These are phyloP conservation scores for Ophion slaviceki DNA, from an alignment of 2,888 invertebrate genomes.

Conservation along the genomic window DNA sequence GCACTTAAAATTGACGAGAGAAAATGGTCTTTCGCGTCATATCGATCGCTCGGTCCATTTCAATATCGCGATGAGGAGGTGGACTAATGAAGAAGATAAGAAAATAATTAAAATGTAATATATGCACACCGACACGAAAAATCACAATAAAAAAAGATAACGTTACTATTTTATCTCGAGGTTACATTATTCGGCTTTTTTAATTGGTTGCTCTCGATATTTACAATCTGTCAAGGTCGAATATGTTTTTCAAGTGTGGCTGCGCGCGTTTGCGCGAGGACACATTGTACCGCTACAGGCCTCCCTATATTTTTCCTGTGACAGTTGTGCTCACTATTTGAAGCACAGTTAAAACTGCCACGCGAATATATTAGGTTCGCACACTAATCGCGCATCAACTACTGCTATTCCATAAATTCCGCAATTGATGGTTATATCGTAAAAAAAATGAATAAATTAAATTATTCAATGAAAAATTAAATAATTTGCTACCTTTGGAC, in stretches of 20 bases:
- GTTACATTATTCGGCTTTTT: slow-evolving; percentile 39
- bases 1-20: slow-evolving; percentile 11
- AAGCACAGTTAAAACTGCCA: too few relatives aligned
- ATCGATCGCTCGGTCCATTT: slow-evolving; percentile 27
- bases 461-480: too few relatives aligned
- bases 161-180: slow-evolving; percentile 81
- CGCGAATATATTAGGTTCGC: too few relatives aligned
- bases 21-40: slow-evolving; percentile 12
- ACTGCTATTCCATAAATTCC: too few relatives aligned
- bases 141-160: slow-evolving; percentile 79
- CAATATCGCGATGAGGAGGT: slow-evolving; percentile 24
- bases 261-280: background rate
- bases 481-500: too few relatives aligned
- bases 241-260: background rate
- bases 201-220: background rate
- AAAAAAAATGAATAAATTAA: too few relatives aligned
- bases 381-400: too few relatives aligned
- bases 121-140: slow-evolving; percentile 79
- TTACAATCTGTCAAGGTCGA: background rate
- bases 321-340: too few relatives aligned
- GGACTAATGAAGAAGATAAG: slow-evolving; percentile 14
- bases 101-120: slow-evolving; percentile 78
- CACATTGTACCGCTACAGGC: background rate
- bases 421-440: too few relatives aligned
- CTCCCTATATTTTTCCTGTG: too few relatives aligned